Percentiles rank a stretch among this genome's conserved stretches.
Evolutionary conservation across 2,888 invertebrate genomes (phyloP).

Genomic region (Drosophila leonis): DNA sequence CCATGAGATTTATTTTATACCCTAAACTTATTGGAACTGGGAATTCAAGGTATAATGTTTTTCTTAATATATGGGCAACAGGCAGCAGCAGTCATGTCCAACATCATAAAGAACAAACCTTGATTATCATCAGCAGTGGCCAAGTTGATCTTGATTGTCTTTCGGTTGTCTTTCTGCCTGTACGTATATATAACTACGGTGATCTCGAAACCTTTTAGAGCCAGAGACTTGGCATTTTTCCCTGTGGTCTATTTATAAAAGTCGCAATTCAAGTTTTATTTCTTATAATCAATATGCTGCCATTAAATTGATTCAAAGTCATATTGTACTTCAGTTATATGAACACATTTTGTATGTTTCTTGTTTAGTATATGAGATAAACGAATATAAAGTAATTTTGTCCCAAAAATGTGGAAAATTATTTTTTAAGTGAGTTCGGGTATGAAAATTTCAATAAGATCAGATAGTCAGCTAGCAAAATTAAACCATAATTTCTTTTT

Average conservation of each 20-base stretch:
- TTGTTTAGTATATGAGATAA: no score
- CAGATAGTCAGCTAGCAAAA: no score
- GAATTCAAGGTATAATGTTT: neutral
- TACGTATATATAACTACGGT: neutral
- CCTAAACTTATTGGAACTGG: neutral
- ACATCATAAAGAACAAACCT: neutral
- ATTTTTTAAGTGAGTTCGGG: no score
- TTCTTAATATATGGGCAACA: neutral
- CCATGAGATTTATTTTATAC: neutral
- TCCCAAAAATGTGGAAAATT: no score
- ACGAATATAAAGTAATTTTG: no score
- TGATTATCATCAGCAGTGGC: neutral
- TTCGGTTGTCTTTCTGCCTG: neutral
- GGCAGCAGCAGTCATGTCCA: neutral
- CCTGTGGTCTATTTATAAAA: no score
- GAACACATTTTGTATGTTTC: no score
- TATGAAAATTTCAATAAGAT: no score
- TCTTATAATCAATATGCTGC: neutral
- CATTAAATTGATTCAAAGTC: no score
- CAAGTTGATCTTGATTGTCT: neutral
- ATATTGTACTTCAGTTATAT: no score
- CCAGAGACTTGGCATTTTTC: neutral
- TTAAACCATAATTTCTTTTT: no score
- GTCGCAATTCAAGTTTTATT: neutral
- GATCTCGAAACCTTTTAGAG: neutral